phyloP scores from a whole-genome alignment of 2,113 vertebrate genomes.

The Phycodurus eques region DNA sequence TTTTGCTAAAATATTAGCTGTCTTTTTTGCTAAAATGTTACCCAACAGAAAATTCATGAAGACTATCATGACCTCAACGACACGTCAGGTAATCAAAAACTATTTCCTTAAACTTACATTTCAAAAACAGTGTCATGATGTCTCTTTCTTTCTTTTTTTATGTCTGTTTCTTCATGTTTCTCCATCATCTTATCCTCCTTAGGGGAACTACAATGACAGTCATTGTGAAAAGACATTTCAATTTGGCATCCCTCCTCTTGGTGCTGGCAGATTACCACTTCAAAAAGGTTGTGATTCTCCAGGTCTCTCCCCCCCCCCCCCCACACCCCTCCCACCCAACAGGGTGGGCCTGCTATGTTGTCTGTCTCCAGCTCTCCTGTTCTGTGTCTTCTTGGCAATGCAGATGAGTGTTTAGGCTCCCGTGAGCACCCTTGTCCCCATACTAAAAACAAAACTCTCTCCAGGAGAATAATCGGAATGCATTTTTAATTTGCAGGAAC shows the following conservation, averaged over 20 bases:
- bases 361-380: slow-evolving; percentile 10
- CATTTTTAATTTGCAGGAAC: slow-evolving; percentile 27
- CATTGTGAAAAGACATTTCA: slow-evolving; percentile 72
- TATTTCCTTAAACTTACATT: background rate
- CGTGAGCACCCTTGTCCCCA: slow-evolving; percentile 24
- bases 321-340: slow-evolving; percentile 1
- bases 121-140: background rate
- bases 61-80: background rate
- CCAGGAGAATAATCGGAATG: slow-evolving; percentile 10
- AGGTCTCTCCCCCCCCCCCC: slow-evolving; percentile 51
- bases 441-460: slow-evolving; percentile 43
- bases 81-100: background rate
- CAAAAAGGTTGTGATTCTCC: slow-evolving; percentile 59
- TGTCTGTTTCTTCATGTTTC: slow-evolving; percentile 3
- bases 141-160: slow-evolving; percentile 4
- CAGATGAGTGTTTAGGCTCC: slow-evolving; percentile 43
- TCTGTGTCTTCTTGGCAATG: slow-evolving; percentile 43
- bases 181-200: slow-evolving; percentile 19
- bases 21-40: background rate
- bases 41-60: background rate
- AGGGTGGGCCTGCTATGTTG: slow-evolving; percentile 20
- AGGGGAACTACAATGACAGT: slow-evolving; percentile 49
- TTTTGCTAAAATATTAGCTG: background rate
- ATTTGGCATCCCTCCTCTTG: slow-evolving; percentile 59
- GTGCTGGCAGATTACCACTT: slow-evolving; percentile 71